A percentile compares a stretch with the other conserved stretches of the same genome.
Evolutionary conservation across 2,113 vertebrate genomes (phyloP).

Genomic region (Boulengeromyrus knoepffleri): DNA sequence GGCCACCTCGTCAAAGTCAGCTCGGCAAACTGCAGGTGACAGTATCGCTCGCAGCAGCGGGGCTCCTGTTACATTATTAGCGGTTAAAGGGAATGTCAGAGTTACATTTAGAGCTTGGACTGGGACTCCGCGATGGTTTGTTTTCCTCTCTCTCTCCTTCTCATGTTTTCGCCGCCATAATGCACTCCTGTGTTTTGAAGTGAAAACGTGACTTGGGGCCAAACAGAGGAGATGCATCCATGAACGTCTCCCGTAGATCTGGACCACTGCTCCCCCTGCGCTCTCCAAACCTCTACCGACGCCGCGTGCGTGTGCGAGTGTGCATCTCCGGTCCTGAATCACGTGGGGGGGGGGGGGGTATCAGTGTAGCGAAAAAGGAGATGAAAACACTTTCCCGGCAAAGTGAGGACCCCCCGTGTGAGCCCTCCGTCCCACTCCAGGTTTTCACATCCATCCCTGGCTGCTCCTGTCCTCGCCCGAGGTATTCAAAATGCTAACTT

Average conservation of each 20-base stretch:
- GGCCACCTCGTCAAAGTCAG: slow-evolving; percentile 57
- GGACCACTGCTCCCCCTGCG: slow-evolving; percentile 35
- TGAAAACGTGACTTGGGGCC: slow-evolving; percentile 48
- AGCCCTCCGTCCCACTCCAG: not conserved
- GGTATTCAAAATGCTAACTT: slow-evolving; percentile 1
- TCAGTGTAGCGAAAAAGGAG: not conserved
- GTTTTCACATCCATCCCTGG: not conserved
- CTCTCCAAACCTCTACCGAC: slow-evolving; percentile 33
- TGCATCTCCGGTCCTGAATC: slow-evolving; percentile 15
- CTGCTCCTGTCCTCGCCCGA: not conserved
- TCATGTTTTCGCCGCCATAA: slow-evolving; percentile 14
- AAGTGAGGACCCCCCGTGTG: not conserved
- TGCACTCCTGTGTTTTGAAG: slow-evolving; percentile 45
- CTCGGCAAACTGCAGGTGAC: slow-evolving; percentile 52
- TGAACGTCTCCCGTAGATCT: slow-evolving; percentile 48
- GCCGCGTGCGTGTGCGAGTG: slow-evolving; percentile 5
- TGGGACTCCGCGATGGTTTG: slow-evolving; percentile 12
- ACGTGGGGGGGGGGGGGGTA: not conserved
- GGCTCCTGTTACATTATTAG: slow-evolving; percentile 53
- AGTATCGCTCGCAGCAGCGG: slow-evolving; percentile 39
- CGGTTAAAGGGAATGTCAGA: slow-evolving; percentile 44
- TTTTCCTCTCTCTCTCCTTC: not conserved
- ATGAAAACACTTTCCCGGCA: slow-evolving; percentile 38
- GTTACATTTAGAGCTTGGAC: slow-evolving; percentile 49
- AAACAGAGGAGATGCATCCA: slow-evolving; percentile 59